A percentile compares a stretch with the other conserved stretches of the same genome.
phyloP scores from a whole-genome alignment of 2,113 vertebrate species.

The Ameiurus melas region DNA sequence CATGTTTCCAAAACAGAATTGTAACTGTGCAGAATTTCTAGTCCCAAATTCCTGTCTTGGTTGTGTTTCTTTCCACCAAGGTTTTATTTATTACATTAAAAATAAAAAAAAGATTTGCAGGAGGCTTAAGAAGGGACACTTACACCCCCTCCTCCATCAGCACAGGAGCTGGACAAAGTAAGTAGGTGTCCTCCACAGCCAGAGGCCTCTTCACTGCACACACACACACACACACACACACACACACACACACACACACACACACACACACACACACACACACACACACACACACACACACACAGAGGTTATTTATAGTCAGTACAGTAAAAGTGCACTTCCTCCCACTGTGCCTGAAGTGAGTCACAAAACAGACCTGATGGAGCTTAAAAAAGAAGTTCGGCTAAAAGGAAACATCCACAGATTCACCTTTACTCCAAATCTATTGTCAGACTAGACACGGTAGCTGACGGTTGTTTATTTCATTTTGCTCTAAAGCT shows the following conservation, averaged over 20 bases:
- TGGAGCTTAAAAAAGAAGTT: background rate
- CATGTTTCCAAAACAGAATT: background rate
- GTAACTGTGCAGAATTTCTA: background rate
- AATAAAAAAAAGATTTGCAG: background rate
- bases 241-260: slow-evolving; percentile 47
- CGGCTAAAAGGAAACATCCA: background rate
- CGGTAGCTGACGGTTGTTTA: background rate
- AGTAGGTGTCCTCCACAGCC: slow-evolving; percentile 88
- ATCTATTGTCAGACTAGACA: background rate
- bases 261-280: too few species aligned
- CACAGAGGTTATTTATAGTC: slow-evolving; percentile 31
- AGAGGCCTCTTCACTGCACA: slow-evolving; percentile 90
- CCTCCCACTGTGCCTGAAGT: background rate
- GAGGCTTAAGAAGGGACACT: slow-evolving; percentile 58
- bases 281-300: too few species aligned
- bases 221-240: slow-evolving; percentile 40
- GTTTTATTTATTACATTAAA: background rate
- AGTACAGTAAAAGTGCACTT: slow-evolving; percentile 26
- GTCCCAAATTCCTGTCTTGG: background rate
- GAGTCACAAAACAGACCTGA: slow-evolving; percentile 14
- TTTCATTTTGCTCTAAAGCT: background rate
- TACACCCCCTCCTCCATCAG: slow-evolving; percentile 89
- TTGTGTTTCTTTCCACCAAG: background rate
- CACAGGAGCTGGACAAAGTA: slow-evolving; percentile 93
- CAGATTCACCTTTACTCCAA: slow-evolving; percentile 17